Evolutionary conservation across 2,113 vertebrate genomes (phyloP), one percentile per base, ranked within the genome.

Genomic region (Malurus elegans): DNA sequence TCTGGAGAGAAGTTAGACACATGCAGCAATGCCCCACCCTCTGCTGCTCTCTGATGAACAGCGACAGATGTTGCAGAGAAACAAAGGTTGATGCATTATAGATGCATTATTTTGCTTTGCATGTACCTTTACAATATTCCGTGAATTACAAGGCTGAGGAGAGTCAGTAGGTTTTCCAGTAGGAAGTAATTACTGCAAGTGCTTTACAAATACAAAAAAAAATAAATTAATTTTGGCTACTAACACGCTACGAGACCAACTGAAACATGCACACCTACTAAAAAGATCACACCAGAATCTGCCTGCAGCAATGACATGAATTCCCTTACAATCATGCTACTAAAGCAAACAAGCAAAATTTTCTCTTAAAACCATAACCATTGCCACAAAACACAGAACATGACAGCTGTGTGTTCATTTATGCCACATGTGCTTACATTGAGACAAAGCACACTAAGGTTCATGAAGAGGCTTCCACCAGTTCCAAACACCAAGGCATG

Each of bases 41-140:
- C 32, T 8, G 7, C 10, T 24, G 16, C 6, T 48, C 25, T 31
- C n/a, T 12, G 21, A 80, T n/a, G 26, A 58, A 71, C 25, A 79
- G 21, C 56, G 20, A 51, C 26, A 66, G 58, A 24, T 28, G 18
- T 18, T 42, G n/a, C 36, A 61, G 28, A 85, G 42, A 54, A 80
- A 70, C 8, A 66, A 34, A 78, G 23, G 42, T 0, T 8, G 3
- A 3, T 67, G 65, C 5, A 20, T 53, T 50, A 50, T 1, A 6
- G 2, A 4, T 42, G 32, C 2, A 8, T 29, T 42, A 11, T 82
- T 90, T 67, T 67, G 16, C 18, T 25, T 40, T 28, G 7, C 29
- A 34, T 15, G 13, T 14, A 72, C 28, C 29, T 65, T 40, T 20
- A 51, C 40, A 54, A 19, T 38, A 14, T 23, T n/a, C n/a, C 50